These are phyloP conservation scores for Genyomyrus donnyi DNA, from an alignment of 2,113 vertebrate genomes.

Conservation along the genomic window DNA sequence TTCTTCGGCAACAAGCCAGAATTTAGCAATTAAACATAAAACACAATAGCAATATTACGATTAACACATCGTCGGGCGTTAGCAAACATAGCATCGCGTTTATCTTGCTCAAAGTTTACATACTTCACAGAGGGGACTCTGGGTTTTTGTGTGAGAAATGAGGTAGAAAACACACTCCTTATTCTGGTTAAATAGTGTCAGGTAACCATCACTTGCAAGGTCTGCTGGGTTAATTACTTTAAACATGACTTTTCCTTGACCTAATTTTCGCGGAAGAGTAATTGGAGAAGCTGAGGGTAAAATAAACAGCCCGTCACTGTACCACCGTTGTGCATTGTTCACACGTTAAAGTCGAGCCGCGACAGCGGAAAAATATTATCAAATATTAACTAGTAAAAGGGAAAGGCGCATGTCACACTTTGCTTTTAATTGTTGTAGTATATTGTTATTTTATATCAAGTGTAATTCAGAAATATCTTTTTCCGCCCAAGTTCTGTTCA, in stretches of 20 bases:
- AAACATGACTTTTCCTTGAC: constrained; percentile 71
- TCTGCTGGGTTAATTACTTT: constrained; percentile 62
- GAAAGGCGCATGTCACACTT: constrained; percentile 13
- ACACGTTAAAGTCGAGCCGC: constrained; percentile 48
- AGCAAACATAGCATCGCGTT: not conserved
- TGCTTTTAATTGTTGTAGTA: not conserved
- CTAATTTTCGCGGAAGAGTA: constrained; percentile 46
- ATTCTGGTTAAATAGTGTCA: constrained; percentile 4
- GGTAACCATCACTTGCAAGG: constrained; percentile 54
- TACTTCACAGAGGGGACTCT: not conserved
- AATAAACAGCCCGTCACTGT: constrained; percentile 64
- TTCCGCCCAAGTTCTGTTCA: not conserved
- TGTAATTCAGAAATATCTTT: not conserved
- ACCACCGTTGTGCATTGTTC: constrained; percentile 69
- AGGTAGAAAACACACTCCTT: not conserved
- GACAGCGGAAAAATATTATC: constrained; percentile 39
- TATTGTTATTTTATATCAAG: constrained; percentile 1
- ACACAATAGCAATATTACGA: not conserved
- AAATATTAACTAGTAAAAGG: constrained; percentile 56
- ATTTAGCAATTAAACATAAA: not conserved
- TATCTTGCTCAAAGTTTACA: not conserved
- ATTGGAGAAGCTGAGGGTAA: constrained; percentile 61
- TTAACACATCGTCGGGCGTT: not conserved
- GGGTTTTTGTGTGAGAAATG: constrained; percentile 1
- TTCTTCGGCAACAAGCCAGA: not conserved